phyloP scores from a whole-genome alignment of 1,140 invertebrate genomes.

The Coptotermes formosanus region DNA sequence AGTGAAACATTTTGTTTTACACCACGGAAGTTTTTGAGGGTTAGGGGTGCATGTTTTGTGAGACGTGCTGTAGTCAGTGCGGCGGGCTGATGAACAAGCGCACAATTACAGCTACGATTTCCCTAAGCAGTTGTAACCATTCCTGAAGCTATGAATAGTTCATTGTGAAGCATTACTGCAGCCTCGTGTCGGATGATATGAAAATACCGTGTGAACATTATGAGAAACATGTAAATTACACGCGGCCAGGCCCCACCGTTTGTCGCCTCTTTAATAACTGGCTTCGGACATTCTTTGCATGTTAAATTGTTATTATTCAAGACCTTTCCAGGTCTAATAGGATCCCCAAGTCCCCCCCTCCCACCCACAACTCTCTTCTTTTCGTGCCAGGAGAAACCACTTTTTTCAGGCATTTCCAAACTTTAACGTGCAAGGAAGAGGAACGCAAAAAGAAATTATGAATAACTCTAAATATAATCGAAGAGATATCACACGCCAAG shows the following conservation, averaged over 20 bases:
- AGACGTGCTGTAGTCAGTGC: not conserved
- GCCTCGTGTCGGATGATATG: not conserved
- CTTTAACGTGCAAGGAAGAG: not conserved
- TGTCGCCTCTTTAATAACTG: not conserved
- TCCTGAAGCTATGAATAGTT: not conserved
- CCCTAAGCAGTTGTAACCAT: constrained; percentile 26
- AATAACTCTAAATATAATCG: too few relatives aligned
- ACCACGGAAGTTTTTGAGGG: too few relatives aligned
- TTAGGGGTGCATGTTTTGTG: not conserved
- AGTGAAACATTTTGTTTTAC: too few relatives aligned
- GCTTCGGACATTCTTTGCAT: constrained; percentile 17
- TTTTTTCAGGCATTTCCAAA: not conserved
- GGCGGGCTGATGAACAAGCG: not conserved
- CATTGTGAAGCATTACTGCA: not conserved
- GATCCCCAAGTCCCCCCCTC: too few relatives aligned
- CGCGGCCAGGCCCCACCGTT: not conserved
- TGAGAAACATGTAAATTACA: constrained; percentile 9
- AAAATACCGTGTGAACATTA: not conserved
- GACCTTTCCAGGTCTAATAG: not conserved
- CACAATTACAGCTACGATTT: constrained; percentile 20
- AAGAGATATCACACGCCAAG: too few relatives aligned
- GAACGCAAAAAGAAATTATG: not conserved
- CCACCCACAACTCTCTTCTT: not conserved
- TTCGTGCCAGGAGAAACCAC: not conserved
- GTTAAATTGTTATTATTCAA: constrained; percentile 3